Evolutionary conservation across 2,888 invertebrate genomes (phyloP).

Genomic region (Megaustenia siamemsis): DNA sequence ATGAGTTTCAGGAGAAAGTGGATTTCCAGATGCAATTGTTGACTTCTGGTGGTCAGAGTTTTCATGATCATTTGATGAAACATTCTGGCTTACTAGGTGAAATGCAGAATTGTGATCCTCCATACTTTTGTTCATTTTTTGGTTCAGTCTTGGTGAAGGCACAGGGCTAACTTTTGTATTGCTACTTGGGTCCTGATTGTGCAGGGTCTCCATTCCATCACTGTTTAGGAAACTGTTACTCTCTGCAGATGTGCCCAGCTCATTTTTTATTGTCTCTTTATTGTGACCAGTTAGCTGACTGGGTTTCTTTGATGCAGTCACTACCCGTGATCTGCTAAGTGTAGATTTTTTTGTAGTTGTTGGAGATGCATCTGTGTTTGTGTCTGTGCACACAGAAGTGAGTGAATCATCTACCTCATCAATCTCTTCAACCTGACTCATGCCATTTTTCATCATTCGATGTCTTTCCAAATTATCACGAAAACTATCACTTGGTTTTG

Average conservation of each 20-base stretch:
- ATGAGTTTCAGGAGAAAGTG: not conserved
- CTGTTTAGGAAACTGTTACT: not conserved
- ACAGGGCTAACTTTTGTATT: not conserved
- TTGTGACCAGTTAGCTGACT: not conserved
- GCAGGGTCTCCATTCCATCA: not conserved
- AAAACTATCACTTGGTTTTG: not conserved
- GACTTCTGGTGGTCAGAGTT: not conserved
- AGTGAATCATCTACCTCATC: constrained; percentile 21
- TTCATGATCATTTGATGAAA: too few relatives aligned
- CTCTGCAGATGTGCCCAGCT: not conserved
- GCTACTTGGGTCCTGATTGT: not conserved
- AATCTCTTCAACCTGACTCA: constrained; percentile 41
- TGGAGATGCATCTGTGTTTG: not conserved
- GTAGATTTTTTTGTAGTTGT: not conserved
- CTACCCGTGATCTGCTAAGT: constrained; percentile 15
- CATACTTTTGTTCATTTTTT: not conserved
- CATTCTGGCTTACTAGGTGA: too few relatives aligned
- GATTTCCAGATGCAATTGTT: not conserved
- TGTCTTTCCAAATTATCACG: not conserved
- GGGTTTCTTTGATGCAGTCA: constrained; percentile 34
- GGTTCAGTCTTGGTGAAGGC: not conserved
- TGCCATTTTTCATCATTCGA: not conserved
- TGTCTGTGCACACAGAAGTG: not conserved
- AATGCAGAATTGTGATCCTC: not conserved
- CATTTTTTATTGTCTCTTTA: not conserved